Base-by-base conservation (phyloP, 1,140 invertebrate species). In the Drosophila orosa region DNA sequence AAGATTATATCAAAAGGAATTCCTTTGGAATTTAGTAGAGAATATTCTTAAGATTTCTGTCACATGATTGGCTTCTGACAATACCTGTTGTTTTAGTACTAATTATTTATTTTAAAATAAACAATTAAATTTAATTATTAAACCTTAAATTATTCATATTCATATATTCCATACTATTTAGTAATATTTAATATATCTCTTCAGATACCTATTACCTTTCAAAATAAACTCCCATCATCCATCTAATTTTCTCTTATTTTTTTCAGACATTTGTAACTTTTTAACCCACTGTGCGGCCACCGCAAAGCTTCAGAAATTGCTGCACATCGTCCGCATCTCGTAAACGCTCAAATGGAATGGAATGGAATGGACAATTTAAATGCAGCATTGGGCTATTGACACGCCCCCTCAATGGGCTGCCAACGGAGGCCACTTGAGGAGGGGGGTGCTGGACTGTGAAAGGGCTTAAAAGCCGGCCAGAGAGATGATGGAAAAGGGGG, bases 331-430 rank as follows among this genome's bases (percentile, higher is more conserved):
- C 65, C 58, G 61, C 52, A 58, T 55, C 75, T 84, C 81, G 74
- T 71, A 85, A 85, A 84, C 66, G 63, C 55, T 60, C 74, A 68
- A 77, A 84, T 84, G 81, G 74, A 57, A 80, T 72, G 81, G 74
- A 56, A 80, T 65, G 76, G 45, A 72, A 72, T 72, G 82, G 74
- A 66, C 73, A 68, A 71, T 72, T 78, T 78, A 87, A 82, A 78
- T 87, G 83, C 83, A 59, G 81, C 67, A 74, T 60, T 78, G 73
- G 74, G 60, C 68, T 72, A 85, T 78, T 78, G 81, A 69, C 83
- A 86, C 83, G 83, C 83, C 83, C 71, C 78, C 66, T 59, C 73
- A 72, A 80, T 73, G 73, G 78, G 73, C 73, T 77, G 79, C 57
- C 62, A 50, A 50, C 37, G 54, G 33, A 45, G 44, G 39, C 52